Evolutionary conservation across 1,140 invertebrate species (phyloP).

Genomic region (Drosophila micromelanica): DNA sequence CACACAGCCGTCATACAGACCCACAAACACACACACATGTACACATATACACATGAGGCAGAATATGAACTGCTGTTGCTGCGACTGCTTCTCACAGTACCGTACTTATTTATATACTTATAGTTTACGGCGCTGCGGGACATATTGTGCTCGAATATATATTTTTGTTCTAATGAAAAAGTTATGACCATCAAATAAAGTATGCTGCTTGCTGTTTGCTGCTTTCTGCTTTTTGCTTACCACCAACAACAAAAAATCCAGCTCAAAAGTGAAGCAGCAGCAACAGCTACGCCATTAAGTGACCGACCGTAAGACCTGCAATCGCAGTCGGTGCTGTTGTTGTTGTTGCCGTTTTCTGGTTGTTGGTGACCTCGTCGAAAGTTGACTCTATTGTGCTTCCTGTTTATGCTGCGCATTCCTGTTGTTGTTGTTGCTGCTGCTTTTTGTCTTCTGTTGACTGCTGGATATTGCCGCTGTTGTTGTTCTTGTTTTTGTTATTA

Average conservation of each 20-base stretch:
- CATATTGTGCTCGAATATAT: conserved; percentile 80
- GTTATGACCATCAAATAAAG: conserved; percentile 83
- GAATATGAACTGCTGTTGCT: conserved; percentile 70
- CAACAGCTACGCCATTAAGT: conserved; percentile 73
- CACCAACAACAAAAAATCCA: conserved; percentile 26
- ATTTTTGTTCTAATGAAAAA: conserved; percentile 83
- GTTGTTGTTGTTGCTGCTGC: conserved; percentile 55
- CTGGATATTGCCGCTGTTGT: conserved; percentile 25
- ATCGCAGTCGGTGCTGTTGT: conserved; percentile 49
- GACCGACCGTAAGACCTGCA: conserved; percentile 79
- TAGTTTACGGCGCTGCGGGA: conserved; percentile 81
- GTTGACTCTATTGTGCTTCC: conserved; percentile 80
- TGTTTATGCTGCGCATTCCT: conserved; percentile 74
- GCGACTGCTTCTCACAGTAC: conserved; percentile 35
- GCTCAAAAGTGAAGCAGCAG: conserved; percentile 47
- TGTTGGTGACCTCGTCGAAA: conserved; percentile 75
- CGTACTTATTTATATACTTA: conserved; percentile 82
- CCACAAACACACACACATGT: not conserved
- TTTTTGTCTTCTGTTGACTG: conserved; percentile 46
- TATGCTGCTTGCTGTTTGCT: conserved; percentile 59
- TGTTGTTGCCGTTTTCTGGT: conserved; percentile 44
- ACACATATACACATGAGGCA: conserved; percentile 34
- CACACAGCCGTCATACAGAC: conserved; percentile 21
- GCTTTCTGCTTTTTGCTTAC: conserved; percentile 7
- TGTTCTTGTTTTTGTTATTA: conserved; percentile 69